Evolutionary conservation across 2,888 invertebrate genomes (phyloP), one percentile per base, ranked within the genome.

Genomic region (Sinohyriopsis cumingii): DNA sequence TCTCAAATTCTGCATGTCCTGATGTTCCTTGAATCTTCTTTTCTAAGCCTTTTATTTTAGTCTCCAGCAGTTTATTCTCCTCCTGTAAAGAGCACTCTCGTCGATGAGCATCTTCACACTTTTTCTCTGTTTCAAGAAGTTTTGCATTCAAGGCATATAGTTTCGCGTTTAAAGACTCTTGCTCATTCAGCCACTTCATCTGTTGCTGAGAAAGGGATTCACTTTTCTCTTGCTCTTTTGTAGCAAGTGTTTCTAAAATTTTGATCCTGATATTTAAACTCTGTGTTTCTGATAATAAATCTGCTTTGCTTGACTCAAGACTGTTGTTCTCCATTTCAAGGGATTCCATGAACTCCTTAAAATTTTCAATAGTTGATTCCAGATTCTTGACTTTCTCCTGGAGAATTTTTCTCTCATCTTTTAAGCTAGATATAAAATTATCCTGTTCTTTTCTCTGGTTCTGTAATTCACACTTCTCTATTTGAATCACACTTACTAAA

Each of bases 291-390:
- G 19, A 57, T n/a, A 45, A 19, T 7, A 82, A 63, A 45, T 69
- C 64, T 3, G 55, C 54, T 25, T 83, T 83, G n/a, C 79, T 79
- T 24, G 67, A 63, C 68, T 82, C 80, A 28, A 81, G 61, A 24
- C 73, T 70, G 18, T 72, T 64, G 62, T 80, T 76, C 67, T 86
- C 85, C 72, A 80, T 80, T 63, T 84, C 83, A 59, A 84, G 62
- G 3, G 82, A 77, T 67, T 86, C 84, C 72, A 86, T 79, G 20
- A 75, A 74, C 72, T 82, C 84, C 71, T 84, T 80, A 19, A 81
- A 76, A n/a, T 77, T 81, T 7, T 82, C 83, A 25, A 81, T 61
- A 53, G 78, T 79, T 20, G 70, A 65, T 33, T 77, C 71, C 20
- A 71, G 20, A 9, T 72, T 68, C 60, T 75, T 76, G 25, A 71